These are phyloP conservation scores for Hirtodrosophila cameraria DNA, from an alignment of 2,888 invertebrate species.

Conservation along the genomic window DNA sequence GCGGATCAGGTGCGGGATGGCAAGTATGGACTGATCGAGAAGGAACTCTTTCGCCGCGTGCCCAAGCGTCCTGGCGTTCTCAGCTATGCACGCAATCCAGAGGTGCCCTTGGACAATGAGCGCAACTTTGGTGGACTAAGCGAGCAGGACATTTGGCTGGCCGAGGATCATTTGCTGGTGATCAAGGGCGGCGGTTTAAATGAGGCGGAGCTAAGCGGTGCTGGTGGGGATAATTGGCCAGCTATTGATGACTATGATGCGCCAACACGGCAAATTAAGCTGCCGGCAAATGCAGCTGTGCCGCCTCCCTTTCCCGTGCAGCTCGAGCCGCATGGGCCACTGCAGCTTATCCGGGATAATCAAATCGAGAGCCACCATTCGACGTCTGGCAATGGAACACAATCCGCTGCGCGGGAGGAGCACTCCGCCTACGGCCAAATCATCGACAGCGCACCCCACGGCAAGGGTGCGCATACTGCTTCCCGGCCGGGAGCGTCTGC, in stretches of 20 bases:
- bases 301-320: slow-evolving; percentile 97
- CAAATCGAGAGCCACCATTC: slow-evolving; percentile 85
- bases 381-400: slow-evolving; percentile 87
- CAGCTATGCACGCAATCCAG: slow-evolving; percentile 92
- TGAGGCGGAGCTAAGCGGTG: slow-evolving; percentile 74
- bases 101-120: slow-evolving; percentile 91
- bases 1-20: slow-evolving; percentile 96
- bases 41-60: slow-evolving; percentile 90
- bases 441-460: slow-evolving; percentile 74
- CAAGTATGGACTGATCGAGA: slow-evolving; percentile 94
- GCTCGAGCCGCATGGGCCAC: slow-evolving; percentile 92
- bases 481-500: slow-evolving; percentile 86
- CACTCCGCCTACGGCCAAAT: slow-evolving; percentile 71
- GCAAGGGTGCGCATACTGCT: slow-evolving; percentile 85
- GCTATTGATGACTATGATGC: slow-evolving; percentile 94
- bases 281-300: slow-evolving; percentile 92
- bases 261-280: slow-evolving; percentile 92
- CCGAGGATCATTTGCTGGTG: slow-evolving; percentile 94
- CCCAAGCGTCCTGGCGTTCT: slow-evolving; percentile 92
- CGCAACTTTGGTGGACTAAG: slow-evolving; percentile 92
- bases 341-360: slow-evolving; percentile 93
- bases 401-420: slow-evolving; percentile 87
- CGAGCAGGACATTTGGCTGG: slow-evolving; percentile 94
- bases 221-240: slow-evolving; percentile 87
- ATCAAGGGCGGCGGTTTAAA: slow-evolving; percentile 90